Conservation (phyloP, 2,888 invertebrate species). For the Holacanthella duospinosa region DNA sequence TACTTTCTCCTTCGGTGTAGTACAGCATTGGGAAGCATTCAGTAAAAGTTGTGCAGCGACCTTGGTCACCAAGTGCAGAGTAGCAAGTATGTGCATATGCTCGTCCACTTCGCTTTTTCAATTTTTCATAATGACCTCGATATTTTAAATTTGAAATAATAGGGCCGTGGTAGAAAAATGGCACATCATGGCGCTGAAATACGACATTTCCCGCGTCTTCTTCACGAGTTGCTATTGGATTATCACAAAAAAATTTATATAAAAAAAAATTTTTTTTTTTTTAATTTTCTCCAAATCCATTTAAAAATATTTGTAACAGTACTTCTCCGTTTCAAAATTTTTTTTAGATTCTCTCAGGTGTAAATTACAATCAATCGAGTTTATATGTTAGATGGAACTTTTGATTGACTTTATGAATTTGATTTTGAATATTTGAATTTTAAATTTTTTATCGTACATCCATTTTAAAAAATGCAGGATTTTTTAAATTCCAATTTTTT, state of each 20-base stretch:
- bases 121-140: neutral
- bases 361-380: too few species aligned
- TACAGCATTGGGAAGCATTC: constrained; percentile 9
- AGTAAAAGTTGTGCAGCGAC: neutral
- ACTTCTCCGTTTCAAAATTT: too few species aligned
- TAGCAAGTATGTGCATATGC: constrained; percentile 2
- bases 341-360: too few species aligned
- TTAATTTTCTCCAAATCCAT: neutral
- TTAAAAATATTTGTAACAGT: too few species aligned
- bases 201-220: neutral
- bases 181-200: neutral
- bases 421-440: too few species aligned
- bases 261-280: neutral
- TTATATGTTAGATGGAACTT: too few species aligned
- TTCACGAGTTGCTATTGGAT: neutral
- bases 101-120: neutral
- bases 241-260: neutral
- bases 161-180: neutral
- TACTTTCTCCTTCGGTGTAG: constrained; percentile 5
- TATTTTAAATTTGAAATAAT: neutral
- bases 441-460: too few species aligned
- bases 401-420: too few species aligned
- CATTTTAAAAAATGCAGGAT: too few species aligned
- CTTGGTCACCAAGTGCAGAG: constrained; percentile 5
- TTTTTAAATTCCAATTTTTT: too few species aligned